These are phyloP conservation scores for Macrotus californicus DNA, from an alignment of 2,113 vertebrate genomes.

Conservation along the genomic window DNA sequence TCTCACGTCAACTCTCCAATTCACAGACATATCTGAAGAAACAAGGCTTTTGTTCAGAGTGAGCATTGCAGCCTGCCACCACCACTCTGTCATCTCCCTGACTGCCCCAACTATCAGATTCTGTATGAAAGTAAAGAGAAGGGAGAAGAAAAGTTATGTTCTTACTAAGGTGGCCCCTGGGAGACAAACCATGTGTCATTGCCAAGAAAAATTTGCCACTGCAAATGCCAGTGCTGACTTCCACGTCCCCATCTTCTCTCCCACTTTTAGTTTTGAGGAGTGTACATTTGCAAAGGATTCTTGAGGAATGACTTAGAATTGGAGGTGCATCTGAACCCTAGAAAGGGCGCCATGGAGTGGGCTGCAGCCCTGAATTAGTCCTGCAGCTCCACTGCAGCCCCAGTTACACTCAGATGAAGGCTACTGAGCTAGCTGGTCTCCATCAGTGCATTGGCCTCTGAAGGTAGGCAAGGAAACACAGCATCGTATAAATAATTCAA, in stretches of 20 bases:
- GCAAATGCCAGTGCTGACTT: neutral
- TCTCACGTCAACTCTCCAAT: neutral
- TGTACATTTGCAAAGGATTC: neutral
- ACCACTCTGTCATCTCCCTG: too few species aligned
- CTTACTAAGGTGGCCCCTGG: neutral
- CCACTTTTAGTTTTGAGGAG: neutral
- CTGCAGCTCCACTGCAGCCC: neutral
- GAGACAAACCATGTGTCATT: neutral
- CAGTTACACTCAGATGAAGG: fast-evolving
- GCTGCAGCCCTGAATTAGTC: too few species aligned
- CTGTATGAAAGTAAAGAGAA: neutral
- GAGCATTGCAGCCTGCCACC: neutral
- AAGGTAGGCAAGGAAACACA: neutral
- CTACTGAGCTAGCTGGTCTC: neutral
- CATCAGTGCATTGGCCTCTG: too few species aligned
- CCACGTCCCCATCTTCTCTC: neutral
- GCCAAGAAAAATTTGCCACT: neutral
- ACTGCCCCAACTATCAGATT: neutral
- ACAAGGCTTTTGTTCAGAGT: neutral
- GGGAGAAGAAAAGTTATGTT: neutral
- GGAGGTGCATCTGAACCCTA: neutral
- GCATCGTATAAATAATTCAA: neutral
- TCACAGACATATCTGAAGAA: neutral
- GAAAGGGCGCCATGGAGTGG: neutral
- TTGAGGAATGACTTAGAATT: neutral